Percentiles rank a stretch among this genome's conserved stretches.
These are phyloP conservation scores for Regulus satrapa DNA, from an alignment of 2,113 vertebrate species.

Conservation along the genomic window DNA sequence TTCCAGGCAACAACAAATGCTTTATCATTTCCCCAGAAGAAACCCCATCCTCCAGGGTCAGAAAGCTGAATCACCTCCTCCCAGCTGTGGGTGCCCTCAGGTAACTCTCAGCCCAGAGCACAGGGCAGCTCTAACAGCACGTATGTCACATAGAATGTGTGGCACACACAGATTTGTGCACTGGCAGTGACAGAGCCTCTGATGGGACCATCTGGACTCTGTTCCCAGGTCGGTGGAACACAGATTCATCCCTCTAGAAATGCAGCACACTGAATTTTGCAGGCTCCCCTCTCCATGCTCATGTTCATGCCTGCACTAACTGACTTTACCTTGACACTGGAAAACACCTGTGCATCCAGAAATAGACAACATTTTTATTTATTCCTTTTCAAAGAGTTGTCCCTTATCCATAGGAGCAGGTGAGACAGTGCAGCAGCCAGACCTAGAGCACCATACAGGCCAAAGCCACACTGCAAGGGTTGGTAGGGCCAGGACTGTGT, in stretches of 20 bases:
- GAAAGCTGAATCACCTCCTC: background rate
- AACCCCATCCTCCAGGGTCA: background rate
- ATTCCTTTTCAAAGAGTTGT: background rate
- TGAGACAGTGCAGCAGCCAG: background rate
- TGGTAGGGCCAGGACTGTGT: background rate
- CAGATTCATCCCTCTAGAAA: background rate
- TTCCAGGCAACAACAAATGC: conserved; percentile 2
- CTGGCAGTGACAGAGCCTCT: background rate
- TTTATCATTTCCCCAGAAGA: background rate
- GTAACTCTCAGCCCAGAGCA: background rate
- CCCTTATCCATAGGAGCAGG: background rate
- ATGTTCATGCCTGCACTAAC: background rate
- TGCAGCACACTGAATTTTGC: background rate
- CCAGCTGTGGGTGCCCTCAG: background rate
- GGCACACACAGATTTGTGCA: background rate
- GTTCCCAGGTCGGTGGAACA: background rate
- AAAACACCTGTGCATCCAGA: background rate
- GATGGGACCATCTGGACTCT: background rate
- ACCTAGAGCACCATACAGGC: background rate
- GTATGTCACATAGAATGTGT: background rate
- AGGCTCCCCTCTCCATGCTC: background rate
- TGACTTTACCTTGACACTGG: background rate
- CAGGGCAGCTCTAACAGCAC: background rate
- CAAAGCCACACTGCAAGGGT: accelerated
- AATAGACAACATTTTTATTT: background rate